Evolutionary conservation across 2,888 invertebrate species (phyloP), one percentile per base, ranked within the genome.

Genomic region (Fragum sueziense): DNA sequence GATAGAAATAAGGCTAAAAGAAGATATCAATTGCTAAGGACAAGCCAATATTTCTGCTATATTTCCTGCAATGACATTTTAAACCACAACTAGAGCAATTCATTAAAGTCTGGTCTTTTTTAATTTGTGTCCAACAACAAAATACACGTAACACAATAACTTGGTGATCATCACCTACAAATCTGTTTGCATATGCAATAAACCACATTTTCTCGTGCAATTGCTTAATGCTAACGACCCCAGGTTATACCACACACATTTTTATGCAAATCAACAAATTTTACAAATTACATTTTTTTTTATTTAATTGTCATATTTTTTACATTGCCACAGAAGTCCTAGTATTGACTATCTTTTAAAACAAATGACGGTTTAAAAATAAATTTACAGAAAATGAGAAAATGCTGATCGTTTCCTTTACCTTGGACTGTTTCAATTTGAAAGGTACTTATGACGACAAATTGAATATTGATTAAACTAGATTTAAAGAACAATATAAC

Each of bases 171-270:
- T 9, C 9, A 41, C 41, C 17, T 41, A 41, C 41, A 41, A 41
- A 11, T 22, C 52, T 52, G 9, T 52, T 22, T n/a, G 4, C 52
- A 52, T 52, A n/a, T 52, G 52, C 52, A 52, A 52, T 6, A 52
- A 52, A 22, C n/a, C n/a, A n/a, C n/a, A n/a, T n/a, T n/a, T n/a
- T n/a, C n/a, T n/a, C n/a, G n/a, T 14, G 17, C 9, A 41, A 9
- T 9, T 41, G 17, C 17, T 41, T 52, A 52, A 52, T 52, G n/a
- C 6, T 52, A n/a, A 52, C 20, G 52, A n/a, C n/a, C n/a, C n/a
- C n/a, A n/a, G 57, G n/a, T 57, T 22, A 57, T 57, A 57, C 57
- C 29, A 27, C 57, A 57, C 57, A 57, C 57, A 57, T 57, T 57
- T 57, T 57, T 57, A 57, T 57, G 57, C 57, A 27, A 57, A 57